Base-by-base conservation (phyloP, 1,140 invertebrate species). In the Zophobas atratus region DNA sequence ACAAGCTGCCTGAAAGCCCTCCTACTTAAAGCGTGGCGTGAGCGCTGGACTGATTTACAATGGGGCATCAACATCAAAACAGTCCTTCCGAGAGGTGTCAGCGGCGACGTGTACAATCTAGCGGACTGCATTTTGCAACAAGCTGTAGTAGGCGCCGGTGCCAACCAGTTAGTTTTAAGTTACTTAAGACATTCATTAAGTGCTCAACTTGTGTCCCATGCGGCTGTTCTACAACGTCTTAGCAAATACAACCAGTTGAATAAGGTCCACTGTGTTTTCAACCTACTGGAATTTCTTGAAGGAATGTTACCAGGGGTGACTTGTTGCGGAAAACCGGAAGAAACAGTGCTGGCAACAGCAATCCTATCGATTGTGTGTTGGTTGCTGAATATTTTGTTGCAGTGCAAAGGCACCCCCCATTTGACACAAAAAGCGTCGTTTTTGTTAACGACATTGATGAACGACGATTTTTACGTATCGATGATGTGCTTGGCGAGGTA, bases 1-100 rank as follows among this genome's bases (percentile, higher is more conserved):
- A 95, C 94, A 1, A 94, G 93, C 82, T 93, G 92, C 51, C 88
- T 97, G n/a, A 96, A 96, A 88, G 93, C 94, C 75, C 88, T 97
- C 5, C 89, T 98, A 77, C 87, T 97, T 38, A 90, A 92, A 87
- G 97, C 97, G 51, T 99, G 97, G 97, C 89, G 96, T 82, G 96
- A 98, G 88, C 89, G 97, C 71, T 98, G 97, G 97, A 94, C 93
- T 6, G 96, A 98, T 88, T 90, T 97, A 36, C 94, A 97, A 87
- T 99, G 96, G 96, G 96, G 96, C 38, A 97, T 98, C 77, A 95
- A 97, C 85, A 96, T 98, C 39, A 98, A 98, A 89, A 94, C 94
- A 34, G 94, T 87, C 4, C 78, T 96, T 78, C 95, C 95, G 0
- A 86, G 94, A 86, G 95, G 95, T 41, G 95, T 97, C 0, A 95